Base-by-base conservation (phyloP, 2,113 vertebrate genomes). In the Oryzias javanicus region DNA sequence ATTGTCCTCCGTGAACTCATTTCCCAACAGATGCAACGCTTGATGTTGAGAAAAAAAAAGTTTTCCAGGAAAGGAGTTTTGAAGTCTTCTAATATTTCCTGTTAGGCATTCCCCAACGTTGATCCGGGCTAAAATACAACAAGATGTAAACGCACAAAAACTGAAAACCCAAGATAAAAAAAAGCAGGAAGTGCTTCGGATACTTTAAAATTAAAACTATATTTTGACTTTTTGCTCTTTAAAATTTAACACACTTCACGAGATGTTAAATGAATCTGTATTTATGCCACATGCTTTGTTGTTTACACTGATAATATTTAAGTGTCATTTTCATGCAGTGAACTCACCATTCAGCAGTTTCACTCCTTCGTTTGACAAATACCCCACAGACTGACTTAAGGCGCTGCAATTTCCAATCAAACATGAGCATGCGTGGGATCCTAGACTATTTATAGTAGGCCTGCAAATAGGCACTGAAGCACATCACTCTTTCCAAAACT, bases 1-100 rank as follows among this genome's bases (percentile, higher is more conserved):
- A 80, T 73, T 12, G 64, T 84, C 82, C 94, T 91, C 72, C 92
- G 55, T 44, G 94, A 95, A 81, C 90, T 89, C 95, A 97, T 97
- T 79, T 72, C 74, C n/a, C 78, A 56, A 3, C 35, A 62, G 45
- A 57, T 41, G 49, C 20, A 55, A 27, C 17, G 48, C 8, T 7
- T 55, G 42, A 27, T 52, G 20, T 60, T 45, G 18, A 53, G n/a
- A 5, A 17, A 49, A n/a, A 1, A 44, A 64, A 66, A 42, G 25
- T 55, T 48, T 35, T 51, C 29, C 51, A 49, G 35, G n/a, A 42
- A 70, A 53, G 48, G 62, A 53, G 17, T 35, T 49, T 13, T 13
- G 45, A 27, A 13, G 17, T 53, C 55, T 56, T n/a, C 46, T 22
- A 40, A 7, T 22, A 16, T 6, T 42, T 47, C 24, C 12, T 16